These are phyloP conservation scores for Ochotona curzoniae DNA, from an alignment of 2,113 vertebrate species.

Conservation along the genomic window DNA sequence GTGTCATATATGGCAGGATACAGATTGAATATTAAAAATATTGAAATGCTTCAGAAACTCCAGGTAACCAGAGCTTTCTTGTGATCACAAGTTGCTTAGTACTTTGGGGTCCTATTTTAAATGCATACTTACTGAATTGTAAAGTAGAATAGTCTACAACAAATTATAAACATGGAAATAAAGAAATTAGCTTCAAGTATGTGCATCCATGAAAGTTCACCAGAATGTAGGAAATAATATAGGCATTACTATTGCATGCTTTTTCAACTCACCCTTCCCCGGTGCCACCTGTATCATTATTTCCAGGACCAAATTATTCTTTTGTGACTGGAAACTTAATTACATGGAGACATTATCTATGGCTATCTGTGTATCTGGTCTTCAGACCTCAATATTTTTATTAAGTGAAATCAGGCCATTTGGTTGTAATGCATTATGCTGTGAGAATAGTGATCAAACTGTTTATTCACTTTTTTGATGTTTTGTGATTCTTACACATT, in stretches of 20 bases:
- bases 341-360: background rate
- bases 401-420: background rate
- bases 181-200: background rate
- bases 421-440: background rate
- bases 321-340: background rate
- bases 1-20: background rate
- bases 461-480: background rate
- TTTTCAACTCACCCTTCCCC: background rate
- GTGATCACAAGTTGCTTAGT: background rate
- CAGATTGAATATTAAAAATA: background rate
- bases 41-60: constrained; percentile 9
- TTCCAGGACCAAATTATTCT: background rate
- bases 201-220: background rate
- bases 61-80: background rate
- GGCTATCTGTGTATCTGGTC: background rate
- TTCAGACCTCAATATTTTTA: background rate
- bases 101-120: background rate
- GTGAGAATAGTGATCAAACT: background rate
- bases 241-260: background rate
- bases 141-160: background rate
- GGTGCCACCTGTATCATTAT: background rate
- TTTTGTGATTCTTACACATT: background rate
- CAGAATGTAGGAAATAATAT: background rate
- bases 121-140: background rate
- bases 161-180: background rate